Evolutionary conservation across 2,797 vertebrate species (phyloP), one percentile per base, ranked within the genome.

Genomic region (Syndactyla subalaris): DNA sequence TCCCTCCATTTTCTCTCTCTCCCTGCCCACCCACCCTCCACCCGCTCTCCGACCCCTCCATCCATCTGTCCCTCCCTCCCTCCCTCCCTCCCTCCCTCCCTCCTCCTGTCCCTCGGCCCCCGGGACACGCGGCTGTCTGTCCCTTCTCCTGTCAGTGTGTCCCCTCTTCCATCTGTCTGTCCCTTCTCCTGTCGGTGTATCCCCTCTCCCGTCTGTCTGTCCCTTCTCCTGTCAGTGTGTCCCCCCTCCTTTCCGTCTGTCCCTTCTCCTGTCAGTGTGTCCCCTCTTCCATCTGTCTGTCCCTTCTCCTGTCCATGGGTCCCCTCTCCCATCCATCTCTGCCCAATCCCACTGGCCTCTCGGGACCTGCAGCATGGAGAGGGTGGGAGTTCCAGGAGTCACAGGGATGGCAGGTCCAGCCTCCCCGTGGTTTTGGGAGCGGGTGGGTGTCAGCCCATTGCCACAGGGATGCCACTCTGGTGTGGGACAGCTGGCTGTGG

Each of bases 401-500:
- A 3, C 0, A 1, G 46, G 59, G 26, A 32, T 3, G 39, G 41
- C 38, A n/a, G 27, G 5, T 73, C 34, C 48, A 30, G 19, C 17
- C n/a, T 30, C 23, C 8, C 34, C 34, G 2, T 1, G 34, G 2
- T 22, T 48, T 36, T 0, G 7, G 62, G 73, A 30, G 17, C 1
- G 4, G 12, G 45, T 2, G 20, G 43, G 43, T 14, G 55, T 3
- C n/a, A 17, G 51, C 32, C 8, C 2, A 13, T 16, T 20, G 48
- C 18, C 9, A 2, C 34, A 8, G 46, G 36, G 51, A 6, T 18
- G 49, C 9, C 4, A 6, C 24, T 13, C 4, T 32, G 12, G 3
- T 0, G 0, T 55, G 16, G 24, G 17, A 30, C 9, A 27, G 45
- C 11, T 1, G 4, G 32, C 30, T 46, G 51, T 0, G 12, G 49